Evolutionary conservation across 2,888 invertebrate species (phyloP), one percentile per base, ranked within the genome.

Genomic region (Leptopilina syphax): DNA sequence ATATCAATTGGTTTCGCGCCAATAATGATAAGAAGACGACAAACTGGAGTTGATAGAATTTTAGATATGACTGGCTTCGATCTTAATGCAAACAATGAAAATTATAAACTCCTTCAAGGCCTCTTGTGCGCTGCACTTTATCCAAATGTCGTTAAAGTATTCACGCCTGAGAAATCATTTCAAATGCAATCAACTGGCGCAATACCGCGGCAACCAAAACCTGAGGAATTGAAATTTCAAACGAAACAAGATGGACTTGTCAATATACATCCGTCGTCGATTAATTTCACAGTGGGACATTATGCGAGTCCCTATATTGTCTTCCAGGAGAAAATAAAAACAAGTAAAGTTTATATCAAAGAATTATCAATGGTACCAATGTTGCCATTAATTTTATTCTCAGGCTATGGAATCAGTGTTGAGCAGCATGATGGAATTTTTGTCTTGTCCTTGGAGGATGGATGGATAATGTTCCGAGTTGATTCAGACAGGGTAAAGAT

Each of bases 81-180:
- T 93, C 93, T 96, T 54, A 97, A 97, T 88, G 92, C 92, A 9
- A 96, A 97, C 86, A 95, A 96, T 3, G 95, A 95, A 6, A 97
- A 96, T 86, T 94, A 95, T 81, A 94, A 94, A 80, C 91, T 97
- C n/a, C 90, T 97, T 27, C 94, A 96, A 77, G 98, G 98, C 0
- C 95, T 98, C 44, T 93, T 99, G 66, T 97, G 97, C 90, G 98
- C 98, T 1, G 98, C 98, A 0, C 93, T 98, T 27, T 99, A 98
- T 92, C 99, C 99, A 0, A 98, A 98, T 89, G 94, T 99, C 54
- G 96, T 97, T 0, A 96, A 97, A 93, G 95, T 96, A 8, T 92
- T 96, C 76, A 96, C 96, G 0, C 97, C 97, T 0, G 96, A 96
- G 86, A 96, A 96, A 88, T 95, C 95, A 0, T 97, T 95, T 90